A percentile compares a stretch with the other conserved stretches of the same genome.
These are phyloP conservation scores for Amorpha juglandis DNA, from an alignment of 2,888 invertebrate species.

Conservation along the genomic window DNA sequence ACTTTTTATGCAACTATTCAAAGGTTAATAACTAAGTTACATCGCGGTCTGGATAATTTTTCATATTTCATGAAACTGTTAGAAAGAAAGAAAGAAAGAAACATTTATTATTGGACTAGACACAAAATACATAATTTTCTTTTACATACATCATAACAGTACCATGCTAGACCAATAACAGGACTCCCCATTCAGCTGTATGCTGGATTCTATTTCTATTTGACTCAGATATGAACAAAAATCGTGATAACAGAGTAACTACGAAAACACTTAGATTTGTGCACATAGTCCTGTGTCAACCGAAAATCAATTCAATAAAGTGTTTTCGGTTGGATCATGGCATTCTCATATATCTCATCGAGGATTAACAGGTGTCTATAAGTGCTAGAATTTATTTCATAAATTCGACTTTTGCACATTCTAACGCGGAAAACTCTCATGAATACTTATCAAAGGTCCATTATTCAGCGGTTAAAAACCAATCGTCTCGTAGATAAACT, in stretches of 20 bases:
- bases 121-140: too few species aligned
- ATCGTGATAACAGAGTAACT: not conserved
- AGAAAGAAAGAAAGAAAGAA: too few species aligned
- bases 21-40: not conserved
- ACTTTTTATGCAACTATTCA: slow-evolving; percentile 18
- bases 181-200: too few species aligned
- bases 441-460: not conserved
- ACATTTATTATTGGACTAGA: too few species aligned
- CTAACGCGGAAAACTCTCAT: not conserved
- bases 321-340: not conserved
- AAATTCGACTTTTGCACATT: not conserved
- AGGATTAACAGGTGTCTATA: not conserved
- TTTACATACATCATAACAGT: too few species aligned
- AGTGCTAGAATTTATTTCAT: not conserved
- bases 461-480: too few species aligned
- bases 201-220: too few species aligned
- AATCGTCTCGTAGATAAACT: too few species aligned
- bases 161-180: too few species aligned
- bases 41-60: not conserved
- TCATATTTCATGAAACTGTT: not conserved
- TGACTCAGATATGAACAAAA: not conserved
- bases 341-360: not conserved
- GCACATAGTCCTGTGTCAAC: not conserved
- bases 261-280: not conserved
- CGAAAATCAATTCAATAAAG: not conserved